Percentiles rank a stretch among this genome's conserved stretches.
phyloP scores from a whole-genome alignment of 2,797 vertebrate genomes.

The Tamandua tetradactyla region DNA sequence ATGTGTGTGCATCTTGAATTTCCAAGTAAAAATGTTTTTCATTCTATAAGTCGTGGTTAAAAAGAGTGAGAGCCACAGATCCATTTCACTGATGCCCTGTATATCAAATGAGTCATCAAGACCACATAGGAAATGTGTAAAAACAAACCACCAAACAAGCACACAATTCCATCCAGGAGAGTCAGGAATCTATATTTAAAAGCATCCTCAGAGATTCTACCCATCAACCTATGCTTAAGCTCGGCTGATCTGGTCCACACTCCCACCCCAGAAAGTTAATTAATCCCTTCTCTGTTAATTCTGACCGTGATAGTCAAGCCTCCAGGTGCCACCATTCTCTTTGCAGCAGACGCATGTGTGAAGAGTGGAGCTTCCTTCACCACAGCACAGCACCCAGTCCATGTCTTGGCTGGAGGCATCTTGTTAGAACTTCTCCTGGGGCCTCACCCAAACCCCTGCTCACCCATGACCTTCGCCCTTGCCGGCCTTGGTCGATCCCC shows the following conservation, averaged over 20 bases:
- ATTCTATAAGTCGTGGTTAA: neutral
- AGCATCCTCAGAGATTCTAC: neutral
- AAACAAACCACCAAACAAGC: neutral
- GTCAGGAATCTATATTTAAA: conserved; percentile 1
- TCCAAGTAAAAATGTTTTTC: neutral
- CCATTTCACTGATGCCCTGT: neutral
- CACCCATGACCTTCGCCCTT: neutral
- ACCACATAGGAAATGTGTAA: neutral
- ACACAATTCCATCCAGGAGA: neutral
- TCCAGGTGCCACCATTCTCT: neutral
- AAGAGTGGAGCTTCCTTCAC: neutral
- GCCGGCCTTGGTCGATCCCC: neutral
- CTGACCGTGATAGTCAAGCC: neutral
- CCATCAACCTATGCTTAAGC: neutral
- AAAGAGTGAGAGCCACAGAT: neutral
- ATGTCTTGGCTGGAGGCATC: neutral
- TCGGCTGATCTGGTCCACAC: neutral
- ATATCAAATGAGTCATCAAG: neutral
- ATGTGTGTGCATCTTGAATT: neutral
- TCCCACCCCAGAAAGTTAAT: neutral
- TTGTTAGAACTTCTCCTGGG: neutral
- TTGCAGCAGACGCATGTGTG: neutral
- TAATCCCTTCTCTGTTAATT: neutral
- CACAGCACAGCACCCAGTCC: neutral
- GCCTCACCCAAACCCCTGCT: neutral